These are phyloP conservation scores for Cheirogaleus medius DNA, from an alignment of 2,113 vertebrate species.

Conservation along the genomic window DNA sequence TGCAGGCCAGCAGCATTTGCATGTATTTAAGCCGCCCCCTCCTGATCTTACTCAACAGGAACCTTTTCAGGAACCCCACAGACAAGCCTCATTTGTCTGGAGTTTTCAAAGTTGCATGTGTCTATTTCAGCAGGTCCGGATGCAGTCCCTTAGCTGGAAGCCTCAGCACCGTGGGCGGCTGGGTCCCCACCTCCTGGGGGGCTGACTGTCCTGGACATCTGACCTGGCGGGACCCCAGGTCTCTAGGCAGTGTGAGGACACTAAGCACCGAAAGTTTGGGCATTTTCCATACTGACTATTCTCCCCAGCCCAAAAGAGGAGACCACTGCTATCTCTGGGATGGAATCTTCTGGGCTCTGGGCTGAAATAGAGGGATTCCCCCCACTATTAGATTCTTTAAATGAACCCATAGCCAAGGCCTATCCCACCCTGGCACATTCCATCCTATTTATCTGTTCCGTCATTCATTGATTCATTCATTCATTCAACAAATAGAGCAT, in stretches of 20 bases:
- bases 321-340: not conserved
- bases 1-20: not conserved
- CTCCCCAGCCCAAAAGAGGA: not conserved
- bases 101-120: accelerated
- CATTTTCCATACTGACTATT: not conserved
- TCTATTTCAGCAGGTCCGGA: not conserved
- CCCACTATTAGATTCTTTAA: not conserved
- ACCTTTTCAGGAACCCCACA: not conserved
- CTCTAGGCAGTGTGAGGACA: accelerated
- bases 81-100: not conserved
- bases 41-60: not conserved
- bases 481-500: not conserved
- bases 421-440: not conserved
- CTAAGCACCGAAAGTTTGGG: not conserved
- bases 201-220: not conserved
- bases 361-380: not conserved
- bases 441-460: not conserved
- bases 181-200: not conserved
- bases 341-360: not conserved
- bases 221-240: not conserved
- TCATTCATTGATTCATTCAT: not conserved
- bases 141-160: not conserved
- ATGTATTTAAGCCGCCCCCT: not conserved
- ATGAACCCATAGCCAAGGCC: not conserved
- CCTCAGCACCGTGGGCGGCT: not conserved